Percentiles rank a stretch among this genome's conserved stretches.
These are phyloP conservation scores for Mantis religiosa DNA, from an alignment of 2,888 invertebrate species.

Conservation along the genomic window DNA sequence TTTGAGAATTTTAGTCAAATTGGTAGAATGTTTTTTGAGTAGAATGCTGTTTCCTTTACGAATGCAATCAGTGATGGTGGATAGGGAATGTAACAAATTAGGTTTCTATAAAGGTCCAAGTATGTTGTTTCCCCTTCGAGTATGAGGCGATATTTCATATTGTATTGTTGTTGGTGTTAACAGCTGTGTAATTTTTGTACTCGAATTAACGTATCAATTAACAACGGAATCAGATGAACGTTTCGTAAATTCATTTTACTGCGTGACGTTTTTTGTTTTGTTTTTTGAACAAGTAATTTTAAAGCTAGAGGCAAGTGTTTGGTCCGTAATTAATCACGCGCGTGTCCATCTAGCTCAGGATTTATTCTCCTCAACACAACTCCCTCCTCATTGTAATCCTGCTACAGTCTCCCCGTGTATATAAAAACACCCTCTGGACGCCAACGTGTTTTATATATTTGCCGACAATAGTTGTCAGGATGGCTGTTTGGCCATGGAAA, in stretches of 20 bases:
- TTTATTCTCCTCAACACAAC: neutral
- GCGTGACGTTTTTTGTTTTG: neutral
- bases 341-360: neutral
- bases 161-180: neutral
- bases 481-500: neutral
- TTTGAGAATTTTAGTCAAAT: too few species aligned
- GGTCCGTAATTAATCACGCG: neutral
- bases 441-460: slow-evolving; percentile 10
- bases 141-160: neutral
- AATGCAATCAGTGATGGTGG: too few species aligned
- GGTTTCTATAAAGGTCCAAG: neutral
- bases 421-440: neutral
- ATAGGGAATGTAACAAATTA: too few species aligned
- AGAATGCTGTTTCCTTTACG: too few species aligned
- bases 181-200: neutral
- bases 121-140: neutral
- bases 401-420: neutral
- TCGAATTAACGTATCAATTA: neutral
- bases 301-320: neutral
- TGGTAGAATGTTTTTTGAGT: too few species aligned
- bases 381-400: neutral
- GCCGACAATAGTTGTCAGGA: slow-evolving; percentile 16
- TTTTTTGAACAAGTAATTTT: neutral
- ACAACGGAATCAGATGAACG: neutral
- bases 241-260: neutral